Conservation (phyloP, 2,797 vertebrate genomes). For the Avahi laniger region DNA sequence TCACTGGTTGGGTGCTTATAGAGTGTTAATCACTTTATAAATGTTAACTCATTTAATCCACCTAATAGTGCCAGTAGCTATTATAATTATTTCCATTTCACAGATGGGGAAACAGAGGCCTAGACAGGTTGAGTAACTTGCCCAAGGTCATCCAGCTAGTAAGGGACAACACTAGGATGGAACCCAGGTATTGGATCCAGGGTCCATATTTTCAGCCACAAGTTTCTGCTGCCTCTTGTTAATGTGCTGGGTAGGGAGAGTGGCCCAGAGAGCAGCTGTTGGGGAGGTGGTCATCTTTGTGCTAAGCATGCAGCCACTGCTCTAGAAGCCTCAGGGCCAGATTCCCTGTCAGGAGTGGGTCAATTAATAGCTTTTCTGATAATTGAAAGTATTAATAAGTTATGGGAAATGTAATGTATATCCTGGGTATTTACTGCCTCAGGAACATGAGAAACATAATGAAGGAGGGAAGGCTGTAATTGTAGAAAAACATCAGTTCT, state of each 20-base stretch:
- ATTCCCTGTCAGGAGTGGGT: neutral
- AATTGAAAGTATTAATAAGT: slow-evolving; percentile 2
- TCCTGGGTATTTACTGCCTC: slow-evolving; percentile 37
- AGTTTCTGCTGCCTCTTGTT: neutral
- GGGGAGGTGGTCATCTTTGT: neutral
- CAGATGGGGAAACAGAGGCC: neutral
- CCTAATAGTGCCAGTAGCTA: neutral
- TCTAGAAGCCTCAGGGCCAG: neutral
- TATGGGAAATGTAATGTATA: slow-evolving; percentile 23
- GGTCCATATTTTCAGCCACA: neutral
- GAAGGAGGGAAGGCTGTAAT: slow-evolving; percentile 56
- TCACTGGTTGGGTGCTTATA: neutral
- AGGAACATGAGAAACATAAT: neutral
- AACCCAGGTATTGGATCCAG: neutral
- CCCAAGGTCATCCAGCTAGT: neutral
- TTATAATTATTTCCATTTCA: neutral
- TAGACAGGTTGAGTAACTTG: neutral
- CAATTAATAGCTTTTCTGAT: slow-evolving; percentile 45
- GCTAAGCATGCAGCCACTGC: neutral
- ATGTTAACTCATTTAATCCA: neutral
- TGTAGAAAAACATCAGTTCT: slow-evolving; percentile 60
- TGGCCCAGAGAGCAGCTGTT: neutral
- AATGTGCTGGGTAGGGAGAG: neutral
- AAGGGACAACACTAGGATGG: neutral
- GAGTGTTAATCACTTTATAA: neutral